These are phyloP conservation scores for Hydropotes inermis DNA, from an alignment of 2,113 vertebrate species.

Conservation along the genomic window DNA sequence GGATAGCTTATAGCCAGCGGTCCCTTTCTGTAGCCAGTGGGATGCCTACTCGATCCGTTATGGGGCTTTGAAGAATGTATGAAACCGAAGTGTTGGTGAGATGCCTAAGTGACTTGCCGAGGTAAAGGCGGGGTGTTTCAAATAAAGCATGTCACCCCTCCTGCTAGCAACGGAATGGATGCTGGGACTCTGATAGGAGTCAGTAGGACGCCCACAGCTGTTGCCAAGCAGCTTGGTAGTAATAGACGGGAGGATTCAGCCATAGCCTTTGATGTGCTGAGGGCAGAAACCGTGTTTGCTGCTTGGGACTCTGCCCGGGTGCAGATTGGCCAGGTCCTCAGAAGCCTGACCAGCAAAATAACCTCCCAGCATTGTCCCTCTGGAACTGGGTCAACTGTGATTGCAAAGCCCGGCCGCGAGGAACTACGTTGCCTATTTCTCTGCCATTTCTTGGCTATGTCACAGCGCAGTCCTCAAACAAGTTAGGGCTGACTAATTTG, in stretches of 20 bases:
- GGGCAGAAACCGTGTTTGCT: not conserved
- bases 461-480: not conserved
- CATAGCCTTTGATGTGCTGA: not conserved
- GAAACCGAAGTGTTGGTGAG: not conserved
- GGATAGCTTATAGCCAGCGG: not conserved
- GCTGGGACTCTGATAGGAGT: not conserved
- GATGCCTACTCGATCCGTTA: not conserved
- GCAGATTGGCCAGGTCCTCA: not conserved
- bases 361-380: no score
- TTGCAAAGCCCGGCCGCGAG: no score
- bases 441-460: not conserved
- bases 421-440: rapidly evolving
- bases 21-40: not conserved
- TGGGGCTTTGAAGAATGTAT: not conserved
- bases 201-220: rapidly evolving
- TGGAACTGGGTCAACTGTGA: rapidly evolving
- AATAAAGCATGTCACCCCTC: rapidly evolving
- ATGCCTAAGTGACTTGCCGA: not conserved
- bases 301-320: not conserved
- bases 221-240: not conserved
- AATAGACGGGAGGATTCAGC: not conserved
- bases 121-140: not conserved
- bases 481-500: no score
- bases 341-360: rapidly evolving
- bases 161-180: rapidly evolving